Percentiles rank a stretch among this genome's conserved stretches.
These are phyloP conservation scores for Ochlodes sylvanus DNA, from an alignment of 2,888 invertebrate species.

Conservation along the genomic window DNA sequence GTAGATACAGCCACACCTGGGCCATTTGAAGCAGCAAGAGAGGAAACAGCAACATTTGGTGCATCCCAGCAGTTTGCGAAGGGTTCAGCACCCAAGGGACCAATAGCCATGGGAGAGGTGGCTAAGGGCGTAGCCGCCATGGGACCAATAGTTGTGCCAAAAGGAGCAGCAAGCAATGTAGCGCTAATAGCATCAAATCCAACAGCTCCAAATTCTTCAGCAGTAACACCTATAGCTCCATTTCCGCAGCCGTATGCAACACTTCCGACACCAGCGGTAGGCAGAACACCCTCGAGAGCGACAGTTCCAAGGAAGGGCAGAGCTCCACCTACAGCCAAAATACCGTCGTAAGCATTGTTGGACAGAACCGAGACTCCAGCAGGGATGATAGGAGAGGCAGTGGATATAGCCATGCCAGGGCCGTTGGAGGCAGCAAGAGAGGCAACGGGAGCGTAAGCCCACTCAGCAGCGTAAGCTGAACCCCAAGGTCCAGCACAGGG, in stretches of 20 bases:
- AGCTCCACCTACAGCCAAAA: slow-evolving; percentile 36
- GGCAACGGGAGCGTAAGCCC: background rate
- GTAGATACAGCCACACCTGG: slow-evolving; percentile 49
- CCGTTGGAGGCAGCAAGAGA: slow-evolving; percentile 16
- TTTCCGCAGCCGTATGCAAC: slow-evolving; percentile 47
- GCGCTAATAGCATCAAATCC: background rate
- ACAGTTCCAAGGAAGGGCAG: slow-evolving; percentile 54
- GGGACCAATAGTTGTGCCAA: too few species aligned
- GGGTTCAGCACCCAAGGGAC: slow-evolving; percentile 10
- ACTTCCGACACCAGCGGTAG: slow-evolving; percentile 52
- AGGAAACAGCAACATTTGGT: background rate
- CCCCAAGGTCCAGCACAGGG: background rate
- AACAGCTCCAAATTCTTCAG: slow-evolving; percentile 42
- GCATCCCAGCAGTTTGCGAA: slow-evolving; percentile 24
- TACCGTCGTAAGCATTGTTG: slow-evolving; percentile 28
- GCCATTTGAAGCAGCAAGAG: slow-evolving; percentile 23
- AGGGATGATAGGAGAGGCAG: slow-evolving; percentile 10
- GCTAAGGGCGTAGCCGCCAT: too few species aligned
- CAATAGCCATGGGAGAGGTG: background rate
- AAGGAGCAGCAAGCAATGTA: too few species aligned
- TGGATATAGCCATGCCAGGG: slow-evolving; percentile 5
- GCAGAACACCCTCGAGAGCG: slow-evolving; percentile 51
- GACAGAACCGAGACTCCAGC: background rate
- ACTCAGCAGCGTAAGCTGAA: background rate
- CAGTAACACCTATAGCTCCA: slow-evolving; percentile 44